Percentiles rank a stretch among this genome's conserved stretches.
phyloP scores from a whole-genome alignment of 2,888 invertebrate species.

The Parapristionchus giblindavisi region DNA sequence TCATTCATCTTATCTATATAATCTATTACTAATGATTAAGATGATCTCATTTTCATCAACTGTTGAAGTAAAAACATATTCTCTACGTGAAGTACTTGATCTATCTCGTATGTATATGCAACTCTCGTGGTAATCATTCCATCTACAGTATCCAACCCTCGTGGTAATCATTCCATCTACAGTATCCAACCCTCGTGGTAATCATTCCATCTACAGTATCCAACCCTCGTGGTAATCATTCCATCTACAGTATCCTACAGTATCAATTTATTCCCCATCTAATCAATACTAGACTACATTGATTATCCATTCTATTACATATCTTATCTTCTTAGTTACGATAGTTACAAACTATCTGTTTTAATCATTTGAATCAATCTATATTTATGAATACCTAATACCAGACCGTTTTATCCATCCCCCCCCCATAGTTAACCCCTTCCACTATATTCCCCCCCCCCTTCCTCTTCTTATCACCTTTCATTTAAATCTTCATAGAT shows the following conservation, averaged over 20 bases:
- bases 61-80: neutral
- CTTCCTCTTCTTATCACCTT: no score
- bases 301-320: neutral
- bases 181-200: no score
- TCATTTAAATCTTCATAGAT: no score
- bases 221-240: neutral
- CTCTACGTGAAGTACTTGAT: neutral
- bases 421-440: no score
- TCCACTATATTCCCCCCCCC: no score
- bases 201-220: neutral
- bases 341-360: no score
- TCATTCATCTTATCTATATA: neutral
- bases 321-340: no score
- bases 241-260: neutral
- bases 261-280: neutral
- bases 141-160: no score
- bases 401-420: constrained; percentile 6
- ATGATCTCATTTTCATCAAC: neutral
- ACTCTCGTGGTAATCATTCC: neutral
- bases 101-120: neutral
- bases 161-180: no score
- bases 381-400: no score
- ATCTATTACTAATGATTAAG: neutral
- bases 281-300: neutral
- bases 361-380: no score